These are phyloP conservation scores for Sycophila texana DNA, from an alignment of 2,888 invertebrate species.

Conservation along the genomic window DNA sequence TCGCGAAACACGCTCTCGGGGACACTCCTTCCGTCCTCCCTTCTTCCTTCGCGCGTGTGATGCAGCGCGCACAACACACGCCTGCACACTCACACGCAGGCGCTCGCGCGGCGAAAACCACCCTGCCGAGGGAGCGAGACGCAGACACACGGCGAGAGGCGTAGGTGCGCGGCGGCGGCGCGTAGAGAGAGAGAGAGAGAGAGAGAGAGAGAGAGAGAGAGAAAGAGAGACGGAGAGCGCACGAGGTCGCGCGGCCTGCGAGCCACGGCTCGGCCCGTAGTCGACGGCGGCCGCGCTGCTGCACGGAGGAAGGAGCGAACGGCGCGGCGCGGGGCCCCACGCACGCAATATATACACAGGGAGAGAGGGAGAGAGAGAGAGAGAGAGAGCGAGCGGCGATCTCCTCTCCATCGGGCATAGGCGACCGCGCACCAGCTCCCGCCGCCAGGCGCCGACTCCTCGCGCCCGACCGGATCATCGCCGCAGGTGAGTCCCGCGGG, in stretches of 20 bases:
- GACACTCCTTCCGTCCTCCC: constrained; percentile 49
- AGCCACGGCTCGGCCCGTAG: too few relatives aligned
- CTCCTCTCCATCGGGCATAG: not conserved
- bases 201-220: too few relatives aligned
- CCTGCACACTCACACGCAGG: not conserved
- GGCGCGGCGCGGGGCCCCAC: not conserved
- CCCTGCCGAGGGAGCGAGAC: not conserved
- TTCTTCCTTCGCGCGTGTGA: constrained; percentile 28
- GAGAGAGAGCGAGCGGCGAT: constrained; percentile 5
- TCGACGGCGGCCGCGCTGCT: not conserved
- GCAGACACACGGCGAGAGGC: too few relatives aligned
- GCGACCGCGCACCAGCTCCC: not conserved
- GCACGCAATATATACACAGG: not conserved
- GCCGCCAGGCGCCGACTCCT: not conserved
- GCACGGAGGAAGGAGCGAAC: not conserved
- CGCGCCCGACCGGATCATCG: too few relatives aligned
- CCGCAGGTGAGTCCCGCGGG: not conserved
- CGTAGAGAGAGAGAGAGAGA: not conserved
- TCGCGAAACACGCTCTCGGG: not conserved
- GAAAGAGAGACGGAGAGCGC: too few relatives aligned
- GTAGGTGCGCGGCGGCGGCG: not conserved
- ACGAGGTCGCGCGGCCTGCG: too few relatives aligned
- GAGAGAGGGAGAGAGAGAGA: not conserved
- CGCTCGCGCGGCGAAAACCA: not conserved
- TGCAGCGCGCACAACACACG: too few relatives aligned